Evolutionary conservation across 2,113 vertebrate species (phyloP).

Genomic region (Prunella fulvescens): DNA sequence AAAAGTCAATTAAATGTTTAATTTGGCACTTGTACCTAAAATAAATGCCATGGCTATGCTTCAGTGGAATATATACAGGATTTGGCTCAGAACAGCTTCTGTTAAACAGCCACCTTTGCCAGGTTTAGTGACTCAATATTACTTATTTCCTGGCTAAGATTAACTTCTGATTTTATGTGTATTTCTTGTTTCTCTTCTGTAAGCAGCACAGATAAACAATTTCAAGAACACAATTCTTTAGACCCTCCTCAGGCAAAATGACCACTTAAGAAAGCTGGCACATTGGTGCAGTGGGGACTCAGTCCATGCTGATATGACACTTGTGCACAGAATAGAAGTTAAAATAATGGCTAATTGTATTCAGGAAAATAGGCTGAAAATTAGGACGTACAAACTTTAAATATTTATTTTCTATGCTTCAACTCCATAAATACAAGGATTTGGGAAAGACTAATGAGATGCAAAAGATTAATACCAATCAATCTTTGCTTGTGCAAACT

Average conservation of each 20-base stretch:
- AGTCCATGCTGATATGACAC: neutral
- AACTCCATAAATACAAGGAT: constrained; percentile 2
- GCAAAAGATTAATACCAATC: neutral
- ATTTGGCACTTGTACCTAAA: constrained; percentile 30
- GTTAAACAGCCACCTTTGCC: constrained; percentile 25
- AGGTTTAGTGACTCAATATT: constrained; percentile 33
- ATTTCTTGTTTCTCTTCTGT: constrained; percentile 18
- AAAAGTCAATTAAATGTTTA: constrained; percentile 42
- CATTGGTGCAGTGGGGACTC: neutral
- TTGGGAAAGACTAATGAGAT: neutral
- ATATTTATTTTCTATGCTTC: constrained; percentile 18
- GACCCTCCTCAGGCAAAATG: neutral
- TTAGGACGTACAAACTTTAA: neutral
- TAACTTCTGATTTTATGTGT: constrained; percentile 19
- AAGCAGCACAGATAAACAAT: constrained; percentile 34
- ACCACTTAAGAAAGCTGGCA: neutral
- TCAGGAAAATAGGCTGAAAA: constrained; percentile 19
- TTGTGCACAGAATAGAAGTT: neutral
- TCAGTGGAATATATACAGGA: constrained; percentile 4
- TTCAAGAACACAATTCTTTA: neutral
- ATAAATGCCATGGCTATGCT: neutral
- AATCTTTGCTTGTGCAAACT: neutral
- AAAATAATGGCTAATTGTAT: neutral
- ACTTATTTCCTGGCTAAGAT: constrained; percentile 33
- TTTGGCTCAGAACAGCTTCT: constrained; percentile 17